Percentiles rank a stretch among this genome's conserved stretches.
Evolutionary conservation across 2,888 invertebrate species (phyloP).

Genomic region (Eustalomyia histrio): DNA sequence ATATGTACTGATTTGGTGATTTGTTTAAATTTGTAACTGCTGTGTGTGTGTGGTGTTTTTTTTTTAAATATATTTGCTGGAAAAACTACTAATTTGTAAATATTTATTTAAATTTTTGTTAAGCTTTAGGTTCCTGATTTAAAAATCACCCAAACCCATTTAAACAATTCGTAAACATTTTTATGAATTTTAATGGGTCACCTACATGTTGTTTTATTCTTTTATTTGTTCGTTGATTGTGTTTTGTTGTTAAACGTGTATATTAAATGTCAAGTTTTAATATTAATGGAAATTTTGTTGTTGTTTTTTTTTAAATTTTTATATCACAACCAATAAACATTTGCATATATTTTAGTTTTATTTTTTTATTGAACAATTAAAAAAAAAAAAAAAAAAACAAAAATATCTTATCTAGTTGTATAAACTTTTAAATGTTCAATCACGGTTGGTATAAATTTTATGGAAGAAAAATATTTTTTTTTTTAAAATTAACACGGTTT

Average conservation of each 20-base stretch:
- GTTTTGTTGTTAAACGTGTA: conserved; percentile 12
- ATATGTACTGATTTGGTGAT: conserved; percentile 15
- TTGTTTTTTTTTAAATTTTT: conserved; percentile 1
- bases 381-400: too few species aligned
- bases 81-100: neutral
- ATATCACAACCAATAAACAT: conserved; percentile 11
- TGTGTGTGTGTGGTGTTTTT: neutral
- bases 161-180: conserved; percentile 25
- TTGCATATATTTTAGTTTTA: conserved; percentile 1
- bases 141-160: conserved; percentile 10
- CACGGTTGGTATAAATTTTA: conserved; percentile 13
- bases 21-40: conserved; percentile 59
- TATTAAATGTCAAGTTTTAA: conserved; percentile 25
- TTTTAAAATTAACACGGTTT: neutral
- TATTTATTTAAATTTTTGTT: neutral
- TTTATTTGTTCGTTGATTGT: neutral
- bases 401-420: neutral
- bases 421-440: conserved; percentile 9
- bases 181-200: conserved; percentile 28
- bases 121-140: conserved; percentile 23
- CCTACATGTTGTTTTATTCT: neutral
- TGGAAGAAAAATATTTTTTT: neutral
- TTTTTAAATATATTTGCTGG: conserved; percentile 11
- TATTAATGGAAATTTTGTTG: conserved; percentile 12
- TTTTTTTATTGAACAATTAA: conserved; percentile 10